phyloP scores from a whole-genome alignment of 92 coral and sea anemone genomes.

The Hydrozoanthus gracilis region DNA sequence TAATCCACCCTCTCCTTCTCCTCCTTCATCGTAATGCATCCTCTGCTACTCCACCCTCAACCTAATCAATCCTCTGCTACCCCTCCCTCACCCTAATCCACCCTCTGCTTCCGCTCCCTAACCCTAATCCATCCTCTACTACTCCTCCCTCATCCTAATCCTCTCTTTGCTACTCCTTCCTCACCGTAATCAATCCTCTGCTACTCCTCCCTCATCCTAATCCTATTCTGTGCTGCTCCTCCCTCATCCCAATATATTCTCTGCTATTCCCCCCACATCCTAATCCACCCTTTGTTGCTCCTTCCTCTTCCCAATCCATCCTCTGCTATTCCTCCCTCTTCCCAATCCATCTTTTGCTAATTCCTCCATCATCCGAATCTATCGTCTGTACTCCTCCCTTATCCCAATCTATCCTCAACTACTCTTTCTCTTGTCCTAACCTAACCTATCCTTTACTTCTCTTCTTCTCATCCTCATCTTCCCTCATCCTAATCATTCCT shows the following conservation, averaged over 20 bases:
- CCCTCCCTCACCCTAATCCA: neutral
- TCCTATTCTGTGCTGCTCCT: neutral
- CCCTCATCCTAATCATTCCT: neutral
- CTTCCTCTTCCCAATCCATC: neutral
- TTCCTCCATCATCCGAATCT: neutral
- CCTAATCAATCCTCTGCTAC: neutral
- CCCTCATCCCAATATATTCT: too few species aligned
- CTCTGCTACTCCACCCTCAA: too few species aligned
- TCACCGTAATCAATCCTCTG: too few species aligned
- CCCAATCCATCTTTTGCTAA: neutral
- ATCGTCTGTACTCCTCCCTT: too few species aligned
- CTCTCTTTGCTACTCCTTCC: too few species aligned
- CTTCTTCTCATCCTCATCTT: neutral
- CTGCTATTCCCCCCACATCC: too few species aligned
- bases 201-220: neutral
- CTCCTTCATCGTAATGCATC: too few species aligned
- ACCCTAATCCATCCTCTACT: neutral
- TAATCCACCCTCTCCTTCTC: neutral
- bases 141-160: neutral
- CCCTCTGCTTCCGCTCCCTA: neutral
- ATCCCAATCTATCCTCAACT: neutral
- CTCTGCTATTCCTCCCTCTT: neutral
- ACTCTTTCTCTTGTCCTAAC: neutral
- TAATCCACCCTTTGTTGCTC: too few species aligned
- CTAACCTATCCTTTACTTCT: neutral